phyloP scores from a whole-genome alignment of 2,797 vertebrate genomes.

The Centroberyx gerrardi region DNA sequence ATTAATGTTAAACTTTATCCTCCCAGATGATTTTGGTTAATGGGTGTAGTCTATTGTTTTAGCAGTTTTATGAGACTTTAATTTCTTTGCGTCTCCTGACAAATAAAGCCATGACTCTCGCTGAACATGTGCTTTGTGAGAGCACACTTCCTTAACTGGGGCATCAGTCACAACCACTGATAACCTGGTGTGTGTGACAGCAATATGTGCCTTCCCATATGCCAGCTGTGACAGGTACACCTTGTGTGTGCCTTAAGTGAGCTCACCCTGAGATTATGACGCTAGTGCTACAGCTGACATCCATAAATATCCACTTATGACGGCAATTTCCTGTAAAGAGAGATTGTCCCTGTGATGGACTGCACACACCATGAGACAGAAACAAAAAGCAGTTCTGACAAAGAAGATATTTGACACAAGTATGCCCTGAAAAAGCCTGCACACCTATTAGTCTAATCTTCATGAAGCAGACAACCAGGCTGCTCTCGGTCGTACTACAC shows the following conservation, averaged over 20 bases:
- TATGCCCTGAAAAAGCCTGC: not conserved
- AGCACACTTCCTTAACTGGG: slow-evolving; percentile 59
- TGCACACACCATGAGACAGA: not conserved
- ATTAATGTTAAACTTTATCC: not conserved
- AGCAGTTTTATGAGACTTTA: slow-evolving; percentile 68
- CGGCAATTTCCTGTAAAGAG: slow-evolving; percentile 39
- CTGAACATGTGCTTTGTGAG: slow-evolving; percentile 80
- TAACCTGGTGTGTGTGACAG: slow-evolving; percentile 65
- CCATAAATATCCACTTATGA: slow-evolving; percentile 65
- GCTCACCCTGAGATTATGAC: slow-evolving; percentile 64
- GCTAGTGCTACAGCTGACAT: slow-evolving; percentile 59
- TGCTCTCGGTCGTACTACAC: slow-evolving; percentile 19
- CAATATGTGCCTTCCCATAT: slow-evolving; percentile 56
- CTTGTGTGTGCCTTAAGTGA: slow-evolving; percentile 52
- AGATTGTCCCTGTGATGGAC: slow-evolving; percentile 3
- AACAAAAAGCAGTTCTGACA: not conserved
- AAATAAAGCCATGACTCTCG: slow-evolving; percentile 64
- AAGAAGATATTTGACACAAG: not conserved
- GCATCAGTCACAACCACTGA: slow-evolving; percentile 58
- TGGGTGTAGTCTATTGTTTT: slow-evolving; percentile 40
- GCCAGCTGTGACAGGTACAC: slow-evolving; percentile 76
- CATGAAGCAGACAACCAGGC: slow-evolving; percentile 20
- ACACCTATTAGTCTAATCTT: not conserved
- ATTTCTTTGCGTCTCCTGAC: slow-evolving; percentile 51
- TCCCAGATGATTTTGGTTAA: not conserved